A percentile compares a stretch with the other conserved stretches of the same genome.
phyloP scores from a whole-genome alignment of 2,888 invertebrate genomes.

The Auanema freiburgensis region DNA sequence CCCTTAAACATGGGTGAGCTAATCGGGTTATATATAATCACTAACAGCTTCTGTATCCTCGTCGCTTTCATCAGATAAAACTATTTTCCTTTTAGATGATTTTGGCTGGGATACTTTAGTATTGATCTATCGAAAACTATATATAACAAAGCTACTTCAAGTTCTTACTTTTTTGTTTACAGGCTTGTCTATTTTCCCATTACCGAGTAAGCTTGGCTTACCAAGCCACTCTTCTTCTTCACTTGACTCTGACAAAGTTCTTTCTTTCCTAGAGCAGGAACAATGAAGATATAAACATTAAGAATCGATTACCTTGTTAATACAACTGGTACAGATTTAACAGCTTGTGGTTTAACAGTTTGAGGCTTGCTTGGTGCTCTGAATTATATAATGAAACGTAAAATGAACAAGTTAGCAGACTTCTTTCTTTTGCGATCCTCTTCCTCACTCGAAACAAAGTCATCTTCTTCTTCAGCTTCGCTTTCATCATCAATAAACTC shows the following conservation, averaged over 20 bases:
- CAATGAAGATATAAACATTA: not conserved
- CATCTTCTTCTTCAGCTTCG: conserved; percentile 31
- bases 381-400: not conserved
- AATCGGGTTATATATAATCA: not conserved
- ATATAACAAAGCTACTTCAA: not conserved
- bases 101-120: conserved; percentile 8
- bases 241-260: conserved; percentile 36
- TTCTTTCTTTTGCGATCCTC: conserved; percentile 18
- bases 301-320: not conserved
- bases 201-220: conserved; percentile 23
- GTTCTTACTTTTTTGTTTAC: conserved; percentile 5
- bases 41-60: conserved; percentile 13
- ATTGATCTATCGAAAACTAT: conserved; percentile 2
- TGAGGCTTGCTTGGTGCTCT: no score
- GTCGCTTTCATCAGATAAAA: conserved; percentile 20
- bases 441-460: conserved; percentile 26
- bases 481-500: conserved; percentile 30
- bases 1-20: conserved; percentile 3
- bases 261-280: conserved; percentile 6
- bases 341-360: no score
- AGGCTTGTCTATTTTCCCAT: conserved; percentile 2
- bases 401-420: not conserved
- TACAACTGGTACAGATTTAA: no score
- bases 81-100: conserved; percentile 11
- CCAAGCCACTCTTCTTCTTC: conserved; percentile 34